These are phyloP conservation scores for Hippocampus barbouri DNA, from an alignment of 2,113 vertebrate genomes.

Conservation along the genomic window DNA sequence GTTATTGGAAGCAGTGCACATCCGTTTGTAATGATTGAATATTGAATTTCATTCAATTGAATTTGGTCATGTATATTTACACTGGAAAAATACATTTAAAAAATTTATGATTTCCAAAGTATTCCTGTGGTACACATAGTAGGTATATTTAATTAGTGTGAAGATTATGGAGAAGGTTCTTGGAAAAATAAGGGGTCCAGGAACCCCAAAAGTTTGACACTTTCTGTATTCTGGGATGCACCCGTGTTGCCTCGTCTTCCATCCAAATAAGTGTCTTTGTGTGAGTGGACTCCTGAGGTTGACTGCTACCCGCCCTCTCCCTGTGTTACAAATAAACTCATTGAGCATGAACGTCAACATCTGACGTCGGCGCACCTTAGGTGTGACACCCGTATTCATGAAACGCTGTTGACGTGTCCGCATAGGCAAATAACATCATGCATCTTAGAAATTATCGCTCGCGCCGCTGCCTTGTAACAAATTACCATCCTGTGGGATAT, in stretches of 20 bases:
- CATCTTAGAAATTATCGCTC: slow-evolving; percentile 50
- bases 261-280: slow-evolving; percentile 20
- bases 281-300: slow-evolving; percentile 20
- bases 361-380: slow-evolving; percentile 38
- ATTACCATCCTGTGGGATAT: slow-evolving; percentile 29
- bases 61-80: not conserved
- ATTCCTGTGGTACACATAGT: too few species aligned
- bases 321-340: slow-evolving; percentile 33
- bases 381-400: slow-evolving; percentile 49
- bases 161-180: not conserved
- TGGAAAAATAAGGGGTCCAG: not conserved
- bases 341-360: slow-evolving; percentile 44
- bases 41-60: too few species aligned
- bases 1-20: too few species aligned
- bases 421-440: slow-evolving; percentile 44
- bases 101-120: too few species aligned
- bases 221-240: not conserved
- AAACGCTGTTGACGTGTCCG: slow-evolving; percentile 21
- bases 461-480: slow-evolving; percentile 21
- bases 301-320: slow-evolving; percentile 3
- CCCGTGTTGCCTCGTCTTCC: not conserved
- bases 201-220: not conserved
- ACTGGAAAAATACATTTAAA: not conserved
- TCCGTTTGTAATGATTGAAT: too few species aligned
- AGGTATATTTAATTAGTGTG: too few species aligned